A percentile compares a stretch with the other conserved stretches of the same genome.
Conservation (phyloP, 2,888 invertebrate species). For the Amblyjoppa proteus region DNA sequence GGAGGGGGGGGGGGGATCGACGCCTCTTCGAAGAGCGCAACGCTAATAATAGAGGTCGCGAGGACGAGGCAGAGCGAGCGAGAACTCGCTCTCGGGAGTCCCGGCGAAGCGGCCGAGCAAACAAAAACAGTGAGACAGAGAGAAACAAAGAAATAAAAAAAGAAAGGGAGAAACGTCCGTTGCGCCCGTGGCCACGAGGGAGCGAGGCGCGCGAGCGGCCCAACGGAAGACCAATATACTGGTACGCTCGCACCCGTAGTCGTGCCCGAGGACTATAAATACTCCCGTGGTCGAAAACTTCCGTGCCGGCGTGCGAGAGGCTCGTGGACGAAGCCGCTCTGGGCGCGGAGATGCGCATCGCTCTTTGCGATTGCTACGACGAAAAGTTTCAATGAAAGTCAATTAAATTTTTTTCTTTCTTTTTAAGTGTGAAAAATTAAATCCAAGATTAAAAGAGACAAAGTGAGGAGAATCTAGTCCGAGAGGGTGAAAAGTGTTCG, state of each 20-base stretch:
- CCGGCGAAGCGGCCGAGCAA: conserved; percentile 70
- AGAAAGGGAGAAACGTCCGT: not conserved
- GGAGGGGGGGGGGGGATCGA: conserved; percentile 70
- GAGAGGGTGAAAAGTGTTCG: no score
- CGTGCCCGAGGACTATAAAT: conserved; percentile 56
- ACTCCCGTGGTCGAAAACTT: conserved; percentile 58
- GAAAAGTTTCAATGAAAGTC: no score
- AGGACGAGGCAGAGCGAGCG: conserved; percentile 62
- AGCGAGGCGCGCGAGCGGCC: conserved; percentile 35
- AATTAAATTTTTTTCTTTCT: not conserved
- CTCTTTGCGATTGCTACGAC: not conserved
- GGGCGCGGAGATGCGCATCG: not conserved
- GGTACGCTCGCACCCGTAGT: conserved; percentile 39
- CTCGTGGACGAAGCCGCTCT: conserved; percentile 35
- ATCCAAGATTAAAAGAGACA: no score
- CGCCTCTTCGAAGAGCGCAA: conserved; percentile 55
- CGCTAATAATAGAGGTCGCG: conserved; percentile 78
- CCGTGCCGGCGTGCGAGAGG: conserved; percentile 44
- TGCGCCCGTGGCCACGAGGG: not conserved
- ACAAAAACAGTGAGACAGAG: conserved; percentile 51
- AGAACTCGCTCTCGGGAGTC: conserved; percentile 72
- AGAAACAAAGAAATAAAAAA: conserved; percentile 48
- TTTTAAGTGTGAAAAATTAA: not conserved
- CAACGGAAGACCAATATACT: conserved; percentile 42
- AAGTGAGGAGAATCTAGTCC: no score